Percentiles rank a stretch among this genome's conserved stretches.
phyloP scores from a whole-genome alignment of 2,888 invertebrate genomes.

The Tenthredo distinguenda region DNA sequence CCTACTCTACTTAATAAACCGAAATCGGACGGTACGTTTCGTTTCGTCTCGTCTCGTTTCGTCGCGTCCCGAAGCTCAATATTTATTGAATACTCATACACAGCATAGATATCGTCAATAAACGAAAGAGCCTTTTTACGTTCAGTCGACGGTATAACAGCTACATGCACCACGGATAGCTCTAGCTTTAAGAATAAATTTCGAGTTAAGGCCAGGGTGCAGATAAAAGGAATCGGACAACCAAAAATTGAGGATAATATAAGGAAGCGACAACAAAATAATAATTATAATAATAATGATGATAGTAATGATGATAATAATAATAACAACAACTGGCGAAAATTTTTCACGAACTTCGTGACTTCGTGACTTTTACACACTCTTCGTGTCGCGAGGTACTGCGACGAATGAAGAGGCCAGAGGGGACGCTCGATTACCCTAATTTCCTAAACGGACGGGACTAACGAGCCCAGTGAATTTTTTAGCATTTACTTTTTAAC shows the following conservation, averaged over 20 bases:
- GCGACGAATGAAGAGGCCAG: conserved; percentile 28
- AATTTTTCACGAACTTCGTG: conserved; percentile 33
- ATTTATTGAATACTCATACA: conserved; percentile 25
- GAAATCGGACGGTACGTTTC: not conserved
- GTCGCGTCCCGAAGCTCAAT: conserved; percentile 12
- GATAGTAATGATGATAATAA: conserved; percentile 3
- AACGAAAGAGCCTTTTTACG: conserved; percentile 28
- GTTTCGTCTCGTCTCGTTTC: not conserved
- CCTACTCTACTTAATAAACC: not conserved
- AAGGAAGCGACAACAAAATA: not conserved
- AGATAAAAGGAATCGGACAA: not conserved
- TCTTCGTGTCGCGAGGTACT: conserved; percentile 8
- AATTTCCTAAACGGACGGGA: conserved; percentile 43
- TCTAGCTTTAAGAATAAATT: not conserved
- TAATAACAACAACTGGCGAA: not conserved
- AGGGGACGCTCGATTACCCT: conserved; percentile 47
- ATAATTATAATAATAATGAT: not conserved
- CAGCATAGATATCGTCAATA: not conserved
- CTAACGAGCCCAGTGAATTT: conserved; percentile 51
- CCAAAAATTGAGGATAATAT: not conserved
- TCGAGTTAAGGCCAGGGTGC: not conserved
- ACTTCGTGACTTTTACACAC: conserved; percentile 39
- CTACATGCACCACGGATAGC: not conserved
- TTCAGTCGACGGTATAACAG: not conserved
- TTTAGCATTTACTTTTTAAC: conserved; percentile 45